phyloP scores from a whole-genome alignment of 2,888 invertebrate genomes.

The Dinocampus coccinellae region DNA sequence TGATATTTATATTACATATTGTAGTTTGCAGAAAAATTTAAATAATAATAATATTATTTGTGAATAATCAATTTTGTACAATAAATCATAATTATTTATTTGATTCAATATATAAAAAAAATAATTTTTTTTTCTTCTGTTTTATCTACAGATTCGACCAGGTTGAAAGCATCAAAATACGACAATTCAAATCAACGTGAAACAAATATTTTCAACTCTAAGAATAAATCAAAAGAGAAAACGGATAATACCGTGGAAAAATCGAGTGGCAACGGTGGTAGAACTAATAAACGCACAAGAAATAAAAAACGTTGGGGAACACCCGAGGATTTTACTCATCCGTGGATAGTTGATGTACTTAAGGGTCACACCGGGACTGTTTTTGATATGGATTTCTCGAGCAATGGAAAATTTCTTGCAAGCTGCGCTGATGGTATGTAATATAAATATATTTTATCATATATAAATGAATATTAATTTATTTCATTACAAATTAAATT shows the following conservation, averaged over 20 bases:
- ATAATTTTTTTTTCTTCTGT: neutral
- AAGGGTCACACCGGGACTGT: slow-evolving; percentile 86
- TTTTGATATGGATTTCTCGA: slow-evolving; percentile 83
- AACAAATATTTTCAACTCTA: no score
- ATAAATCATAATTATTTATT: neutral
- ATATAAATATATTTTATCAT: neutral
- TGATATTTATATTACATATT: no score
- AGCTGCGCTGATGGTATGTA: slow-evolving; percentile 85
- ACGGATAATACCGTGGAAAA: neutral
- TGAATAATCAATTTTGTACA: no score
- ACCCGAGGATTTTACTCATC: slow-evolving; percentile 63
- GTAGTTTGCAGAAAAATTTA: no score
- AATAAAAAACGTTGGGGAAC: slow-evolving; percentile 62
- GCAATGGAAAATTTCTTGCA: slow-evolving; percentile 88
- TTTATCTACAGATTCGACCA: neutral
- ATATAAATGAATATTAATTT: neutral
- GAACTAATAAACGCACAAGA: slow-evolving; percentile 58
- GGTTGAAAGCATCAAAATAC: neutral
- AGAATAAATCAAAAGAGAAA: neutral
- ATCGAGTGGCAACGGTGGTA: slow-evolving; percentile 26
- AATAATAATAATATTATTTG: no score
- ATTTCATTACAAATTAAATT: neutral
- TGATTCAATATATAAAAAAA: no score
- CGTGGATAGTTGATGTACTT: slow-evolving; percentile 83
- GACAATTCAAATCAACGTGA: neutral